Evolutionary conservation across 2,797 vertebrate genomes (phyloP), one percentile per base, ranked within the genome.

Genomic region (Carcharodon carcharias): DNA sequence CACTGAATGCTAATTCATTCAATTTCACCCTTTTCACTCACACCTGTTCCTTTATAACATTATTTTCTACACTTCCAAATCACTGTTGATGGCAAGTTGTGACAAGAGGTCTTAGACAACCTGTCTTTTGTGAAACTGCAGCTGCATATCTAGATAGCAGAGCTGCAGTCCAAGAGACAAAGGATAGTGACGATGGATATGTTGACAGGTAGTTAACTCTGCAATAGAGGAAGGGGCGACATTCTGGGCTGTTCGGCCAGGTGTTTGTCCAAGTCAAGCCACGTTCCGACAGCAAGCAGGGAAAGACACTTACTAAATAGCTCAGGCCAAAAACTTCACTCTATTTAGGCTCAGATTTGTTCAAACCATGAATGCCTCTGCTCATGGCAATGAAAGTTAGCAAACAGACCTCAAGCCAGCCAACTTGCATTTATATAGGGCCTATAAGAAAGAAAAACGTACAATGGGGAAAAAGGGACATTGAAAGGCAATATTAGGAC

Each of bases 21-120:
- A 99, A 99, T 99, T 99, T 99, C 98, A 98, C 98, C 98, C 98
- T 98, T 98, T 98, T 98, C 98, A 98, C 98, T 98, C 97, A 97
- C 98, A 98, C 98, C 98, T 98, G 98, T 98, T 98, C 97, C 98
- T 96, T 98, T 97, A 97, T 98, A 97, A 98, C 98, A 97, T 97
- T 98, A 98, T 98, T 97, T 97, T 97, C 98, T 97, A 98, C 98
- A 97, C 97, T 98, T 97, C 97, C 97, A 97, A 97, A 97, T 97
- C 97, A 97, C 97, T 96, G 97, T 96, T 96, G 97, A 97, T 97
- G 97, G 97, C 96, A 96, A 96, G 96, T 96, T 96, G 94, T 73
- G 96, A 96, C 0, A 45, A 96, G 96, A 71, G 94, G 50, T 95
- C 94, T 71, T 23, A 77, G 54, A 71, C 94, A 73, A 71, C 94